Conservation (phyloP, 2,113 vertebrate species). For the Lagopus muta region DNA sequence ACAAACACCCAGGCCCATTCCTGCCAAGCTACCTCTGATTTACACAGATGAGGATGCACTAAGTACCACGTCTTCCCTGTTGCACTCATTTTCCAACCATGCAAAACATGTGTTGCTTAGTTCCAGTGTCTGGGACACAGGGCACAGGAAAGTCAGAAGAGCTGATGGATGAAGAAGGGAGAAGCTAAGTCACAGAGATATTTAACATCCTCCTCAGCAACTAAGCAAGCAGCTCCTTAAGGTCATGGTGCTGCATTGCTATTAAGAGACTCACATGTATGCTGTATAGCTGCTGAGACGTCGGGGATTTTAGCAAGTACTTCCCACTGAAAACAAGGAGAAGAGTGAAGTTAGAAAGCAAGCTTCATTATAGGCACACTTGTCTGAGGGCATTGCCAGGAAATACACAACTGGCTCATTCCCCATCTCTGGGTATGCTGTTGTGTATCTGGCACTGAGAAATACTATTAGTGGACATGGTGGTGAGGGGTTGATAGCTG, state of each 20-base stretch:
- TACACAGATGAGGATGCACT: background rate
- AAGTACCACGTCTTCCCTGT: background rate
- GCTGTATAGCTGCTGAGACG: background rate
- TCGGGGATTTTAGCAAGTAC: background rate
- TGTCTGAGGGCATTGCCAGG: background rate
- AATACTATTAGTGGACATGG: no score
- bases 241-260: background rate
- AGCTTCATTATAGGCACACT: no score
- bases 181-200: background rate
- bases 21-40: background rate
- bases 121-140: background rate
- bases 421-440: no score
- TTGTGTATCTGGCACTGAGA: no score
- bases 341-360: background rate
- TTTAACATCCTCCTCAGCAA: background rate
- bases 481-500: no score
- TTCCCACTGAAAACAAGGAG: background rate
- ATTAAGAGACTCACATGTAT: background rate
- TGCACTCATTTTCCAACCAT: background rate
- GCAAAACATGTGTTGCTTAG: background rate
- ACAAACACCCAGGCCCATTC: background rate
- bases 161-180: background rate
- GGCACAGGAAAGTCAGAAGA: background rate
- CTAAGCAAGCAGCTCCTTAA: background rate
- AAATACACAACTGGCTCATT: background rate